phyloP scores from a whole-genome alignment of 53 echinoderm and acorn worm species.

The Temnopleurus reevesii region DNA sequence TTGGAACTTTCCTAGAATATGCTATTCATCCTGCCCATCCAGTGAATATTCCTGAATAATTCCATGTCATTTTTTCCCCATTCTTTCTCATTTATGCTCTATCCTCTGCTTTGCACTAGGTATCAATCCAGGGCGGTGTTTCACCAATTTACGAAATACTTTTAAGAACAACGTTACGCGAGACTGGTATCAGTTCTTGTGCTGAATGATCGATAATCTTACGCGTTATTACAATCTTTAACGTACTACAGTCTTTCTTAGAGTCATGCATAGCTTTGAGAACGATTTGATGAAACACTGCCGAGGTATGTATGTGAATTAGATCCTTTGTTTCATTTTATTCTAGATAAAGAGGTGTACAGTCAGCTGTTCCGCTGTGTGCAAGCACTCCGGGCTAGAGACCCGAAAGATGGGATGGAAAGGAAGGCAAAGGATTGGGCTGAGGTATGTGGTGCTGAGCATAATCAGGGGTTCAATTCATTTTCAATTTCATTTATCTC shows the following conservation, averaged over 20 bases:
- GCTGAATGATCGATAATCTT: too few species aligned
- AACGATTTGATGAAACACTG: neutral
- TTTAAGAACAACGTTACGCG: neutral
- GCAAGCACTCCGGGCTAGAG: slow-evolving; percentile 16
- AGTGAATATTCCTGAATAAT: neutral
- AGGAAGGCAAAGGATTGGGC: slow-evolving; percentile 70
- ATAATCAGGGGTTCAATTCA: too few species aligned
- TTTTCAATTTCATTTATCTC: too few species aligned
- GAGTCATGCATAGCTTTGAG: neutral
- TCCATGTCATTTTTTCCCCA: neutral
- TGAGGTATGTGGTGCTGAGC: slow-evolving; percentile 64
- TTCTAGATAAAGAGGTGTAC: slow-evolving; percentile 51
- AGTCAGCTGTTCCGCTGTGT: slow-evolving; percentile 59
- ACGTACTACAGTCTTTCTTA: neutral
- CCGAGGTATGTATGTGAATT: neutral
- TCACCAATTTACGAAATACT: neutral
- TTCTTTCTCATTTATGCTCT: neutral
- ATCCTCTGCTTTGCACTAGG: neutral
- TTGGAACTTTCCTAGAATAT: neutral
- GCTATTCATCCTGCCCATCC: neutral
- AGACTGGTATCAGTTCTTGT: too few species aligned
- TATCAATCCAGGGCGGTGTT: too few species aligned
- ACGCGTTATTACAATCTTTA: too few species aligned
- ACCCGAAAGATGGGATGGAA: slow-evolving; percentile 59
- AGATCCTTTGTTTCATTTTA: neutral